phyloP scores from a whole-genome alignment of 2,113 vertebrate species.

The Accipiter cooperii region DNA sequence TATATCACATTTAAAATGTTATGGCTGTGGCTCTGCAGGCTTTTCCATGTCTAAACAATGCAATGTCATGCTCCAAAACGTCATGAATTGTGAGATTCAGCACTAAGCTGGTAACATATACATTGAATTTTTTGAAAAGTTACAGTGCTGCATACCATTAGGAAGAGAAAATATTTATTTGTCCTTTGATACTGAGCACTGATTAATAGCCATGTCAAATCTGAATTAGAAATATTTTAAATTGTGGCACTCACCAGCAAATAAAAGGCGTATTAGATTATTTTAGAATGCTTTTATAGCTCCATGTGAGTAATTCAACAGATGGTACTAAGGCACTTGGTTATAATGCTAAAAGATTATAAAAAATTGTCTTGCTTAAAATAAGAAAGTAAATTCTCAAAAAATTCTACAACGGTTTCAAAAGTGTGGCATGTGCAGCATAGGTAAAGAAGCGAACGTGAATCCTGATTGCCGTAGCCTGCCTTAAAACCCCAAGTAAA shows the following conservation, averaged over 20 bases:
- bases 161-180: not conserved
- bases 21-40: not conserved
- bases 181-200: not conserved
- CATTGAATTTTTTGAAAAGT: not conserved
- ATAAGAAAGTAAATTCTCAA: not conserved
- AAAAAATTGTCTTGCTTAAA: conserved; percentile 15
- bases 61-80: not conserved
- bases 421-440: not conserved
- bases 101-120: not conserved
- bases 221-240: not conserved
- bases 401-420: not conserved
- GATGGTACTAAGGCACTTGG: conserved; percentile 36
- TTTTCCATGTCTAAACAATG: not conserved
- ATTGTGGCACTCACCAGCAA: not conserved
- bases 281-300: conserved; percentile 20
- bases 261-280: conserved; percentile 17
- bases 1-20: not conserved
- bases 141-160: not conserved
- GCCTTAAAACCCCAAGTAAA: not conserved
- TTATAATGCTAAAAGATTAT: not conserved
- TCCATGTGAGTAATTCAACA: conserved; percentile 15
- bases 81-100: not conserved
- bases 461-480: not conserved
- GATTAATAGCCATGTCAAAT: not conserved
- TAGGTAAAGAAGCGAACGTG: not conserved